Evolutionary conservation across 1,140 invertebrate genomes (phyloP).

Genomic region (Philotrypesis tridentata): DNA sequence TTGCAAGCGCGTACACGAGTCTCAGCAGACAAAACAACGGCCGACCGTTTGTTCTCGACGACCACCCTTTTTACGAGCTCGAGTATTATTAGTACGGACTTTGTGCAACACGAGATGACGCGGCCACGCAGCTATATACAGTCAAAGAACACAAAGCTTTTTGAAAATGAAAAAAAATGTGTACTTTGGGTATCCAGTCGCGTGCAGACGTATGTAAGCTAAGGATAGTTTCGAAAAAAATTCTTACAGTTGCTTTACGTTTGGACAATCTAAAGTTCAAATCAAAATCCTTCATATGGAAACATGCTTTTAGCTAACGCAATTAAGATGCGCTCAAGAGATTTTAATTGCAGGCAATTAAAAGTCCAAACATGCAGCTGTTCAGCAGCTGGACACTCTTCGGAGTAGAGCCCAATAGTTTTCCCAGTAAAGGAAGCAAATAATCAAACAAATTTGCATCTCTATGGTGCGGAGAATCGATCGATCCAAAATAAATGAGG

Average conservation of each 20-base stretch:
- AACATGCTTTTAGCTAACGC: not conserved
- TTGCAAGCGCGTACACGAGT: not conserved
- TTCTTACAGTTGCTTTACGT: no score
- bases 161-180: no score
- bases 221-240: no score
- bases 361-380: not conserved
- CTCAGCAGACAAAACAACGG: not conserved
- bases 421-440: not conserved
- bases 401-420: no score
- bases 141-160: not conserved
- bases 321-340: not conserved
- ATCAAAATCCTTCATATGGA: not conserved
- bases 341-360: slow-evolving; percentile 7
- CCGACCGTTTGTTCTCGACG: not conserved
- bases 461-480: not conserved
- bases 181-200: no score
- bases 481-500: not conserved
- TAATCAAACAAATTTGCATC: not conserved
- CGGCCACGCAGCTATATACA: not conserved
- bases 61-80: not conserved
- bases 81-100: not conserved
- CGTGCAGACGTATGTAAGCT: no score
- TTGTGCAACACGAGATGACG: not conserved
- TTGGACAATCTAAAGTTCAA: not conserved
- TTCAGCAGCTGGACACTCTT: not conserved